Conservation (phyloP, 2,113 vertebrate species). For the Osmerus mordax region DNA sequence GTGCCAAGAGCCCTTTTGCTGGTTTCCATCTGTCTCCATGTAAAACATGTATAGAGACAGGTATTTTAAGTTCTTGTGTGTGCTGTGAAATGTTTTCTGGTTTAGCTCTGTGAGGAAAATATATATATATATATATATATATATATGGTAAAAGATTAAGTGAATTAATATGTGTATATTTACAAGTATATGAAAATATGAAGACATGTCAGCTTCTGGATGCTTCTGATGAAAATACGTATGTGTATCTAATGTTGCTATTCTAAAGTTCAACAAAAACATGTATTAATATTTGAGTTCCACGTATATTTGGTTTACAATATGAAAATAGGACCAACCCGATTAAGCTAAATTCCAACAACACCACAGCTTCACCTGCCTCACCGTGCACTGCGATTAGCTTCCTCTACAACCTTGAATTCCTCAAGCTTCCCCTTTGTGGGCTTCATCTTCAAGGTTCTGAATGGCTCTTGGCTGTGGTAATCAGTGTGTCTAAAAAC, state of each 20-base stretch:
- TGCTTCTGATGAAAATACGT: neutral
- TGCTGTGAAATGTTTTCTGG: too few species aligned
- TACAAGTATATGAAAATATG: neutral
- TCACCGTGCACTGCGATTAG: slow-evolving; percentile 1
- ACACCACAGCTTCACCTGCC: neutral
- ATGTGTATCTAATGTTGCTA: neutral
- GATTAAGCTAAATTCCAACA: too few species aligned
- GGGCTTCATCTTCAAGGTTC: slow-evolving; percentile 19
- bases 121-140: too few species aligned
- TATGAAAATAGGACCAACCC: too few species aligned
- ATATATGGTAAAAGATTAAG: too few species aligned
- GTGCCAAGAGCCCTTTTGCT: slow-evolving; percentile 33
- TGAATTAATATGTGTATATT: neutral
- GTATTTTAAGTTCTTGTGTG: neutral
- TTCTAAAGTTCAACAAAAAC: too few species aligned
- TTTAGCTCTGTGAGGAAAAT: too few species aligned
- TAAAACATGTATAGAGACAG: neutral
- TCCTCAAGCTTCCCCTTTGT: neutral
- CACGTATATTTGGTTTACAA: too few species aligned
- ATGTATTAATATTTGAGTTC: too few species aligned
- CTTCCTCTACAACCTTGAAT: too few species aligned
- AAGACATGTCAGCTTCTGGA: neutral
- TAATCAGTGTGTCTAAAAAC: slow-evolving; percentile 40
- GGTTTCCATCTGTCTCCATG: neutral
- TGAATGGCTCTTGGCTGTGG: slow-evolving; percentile 14